phyloP scores from a whole-genome alignment of 2,797 vertebrate species.

The Arnoldichthys spilopterus region DNA sequence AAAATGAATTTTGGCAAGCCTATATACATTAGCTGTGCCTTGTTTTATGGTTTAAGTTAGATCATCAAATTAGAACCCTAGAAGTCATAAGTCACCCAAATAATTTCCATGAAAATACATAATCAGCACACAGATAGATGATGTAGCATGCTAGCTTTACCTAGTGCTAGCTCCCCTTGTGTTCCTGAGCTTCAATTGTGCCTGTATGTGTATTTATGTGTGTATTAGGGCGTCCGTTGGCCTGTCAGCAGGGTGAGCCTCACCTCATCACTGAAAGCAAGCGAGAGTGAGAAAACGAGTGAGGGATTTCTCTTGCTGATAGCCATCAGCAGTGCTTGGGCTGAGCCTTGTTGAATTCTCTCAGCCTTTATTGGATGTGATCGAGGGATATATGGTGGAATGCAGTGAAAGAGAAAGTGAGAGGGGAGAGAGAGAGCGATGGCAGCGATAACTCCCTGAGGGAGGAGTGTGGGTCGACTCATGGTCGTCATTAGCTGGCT shows the following conservation, averaged over 20 bases:
- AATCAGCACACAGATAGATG: too few relatives aligned
- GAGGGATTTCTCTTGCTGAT: slow-evolving; percentile 31
- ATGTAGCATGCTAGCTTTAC: too few relatives aligned
- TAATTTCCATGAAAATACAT: too few relatives aligned
- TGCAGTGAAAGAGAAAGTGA: slow-evolving; percentile 6
- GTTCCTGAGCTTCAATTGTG: neutral
- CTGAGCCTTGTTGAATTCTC: slow-evolving; percentile 6
- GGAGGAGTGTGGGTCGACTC: slow-evolving; percentile 1
- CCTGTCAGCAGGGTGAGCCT: neutral
- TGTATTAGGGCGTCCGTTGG: neutral
- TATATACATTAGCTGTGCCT: too few relatives aligned
- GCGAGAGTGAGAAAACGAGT: slow-evolving; percentile 1
- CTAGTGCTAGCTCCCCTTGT: too few relatives aligned
- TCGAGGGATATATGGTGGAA: slow-evolving; percentile 10
- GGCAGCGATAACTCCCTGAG: slow-evolving; percentile 11
- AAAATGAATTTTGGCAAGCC: too few relatives aligned
- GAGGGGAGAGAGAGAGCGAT: slow-evolving; percentile 15
- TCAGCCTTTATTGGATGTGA: slow-evolving; percentile 28
- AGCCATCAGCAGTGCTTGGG: slow-evolving; percentile 24
- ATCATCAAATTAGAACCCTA: too few relatives aligned
- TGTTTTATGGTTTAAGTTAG: too few relatives aligned
- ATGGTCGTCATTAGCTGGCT: slow-evolving; percentile 27
- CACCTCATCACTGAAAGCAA: neutral
- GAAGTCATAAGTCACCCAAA: too few relatives aligned
- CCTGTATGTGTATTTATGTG: neutral